phyloP scores from a whole-genome alignment of 2,888 invertebrate species.

The Nomada fucata region DNA sequence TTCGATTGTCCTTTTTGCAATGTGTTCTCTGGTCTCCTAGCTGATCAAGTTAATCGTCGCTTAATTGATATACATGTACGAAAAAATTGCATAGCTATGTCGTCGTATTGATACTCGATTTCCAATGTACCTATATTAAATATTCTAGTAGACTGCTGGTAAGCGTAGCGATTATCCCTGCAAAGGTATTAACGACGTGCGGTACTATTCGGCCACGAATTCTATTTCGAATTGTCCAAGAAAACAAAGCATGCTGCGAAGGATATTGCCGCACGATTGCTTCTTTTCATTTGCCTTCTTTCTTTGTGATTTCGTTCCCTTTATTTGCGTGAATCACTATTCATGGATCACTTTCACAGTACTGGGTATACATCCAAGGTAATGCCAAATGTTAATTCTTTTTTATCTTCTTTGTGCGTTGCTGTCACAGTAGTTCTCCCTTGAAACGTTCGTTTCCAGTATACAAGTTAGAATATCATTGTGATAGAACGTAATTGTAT shows the following conservation, averaged over 20 bases:
- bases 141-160: constrained; percentile 19
- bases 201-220: neutral
- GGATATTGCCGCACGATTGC: constrained; percentile 36
- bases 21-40: constrained; percentile 47
- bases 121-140: constrained; percentile 12
- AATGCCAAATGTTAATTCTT: constrained; percentile 31
- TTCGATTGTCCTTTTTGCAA: constrained; percentile 17
- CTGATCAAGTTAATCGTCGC: constrained; percentile 41
- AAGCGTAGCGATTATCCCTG: constrained; percentile 11
- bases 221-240: neutral
- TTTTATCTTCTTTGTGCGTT: constrained; percentile 19
- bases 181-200: constrained; percentile 7
- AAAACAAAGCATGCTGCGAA: constrained; percentile 23
- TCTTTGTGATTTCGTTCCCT: constrained; percentile 3
- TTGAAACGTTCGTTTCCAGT: neutral
- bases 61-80: constrained; percentile 30
- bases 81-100: constrained; percentile 4
- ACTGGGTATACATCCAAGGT: neutral
- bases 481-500: constrained; percentile 27
- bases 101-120: constrained; percentile 19
- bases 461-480: constrained; percentile 14
- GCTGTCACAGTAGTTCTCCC: constrained; percentile 19
- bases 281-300: constrained; percentile 36
- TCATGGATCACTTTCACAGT: constrained; percentile 6
- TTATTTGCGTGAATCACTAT: neutral